phyloP scores from a whole-genome alignment of 2,797 vertebrate genomes.

The Anas bernieri region DNA sequence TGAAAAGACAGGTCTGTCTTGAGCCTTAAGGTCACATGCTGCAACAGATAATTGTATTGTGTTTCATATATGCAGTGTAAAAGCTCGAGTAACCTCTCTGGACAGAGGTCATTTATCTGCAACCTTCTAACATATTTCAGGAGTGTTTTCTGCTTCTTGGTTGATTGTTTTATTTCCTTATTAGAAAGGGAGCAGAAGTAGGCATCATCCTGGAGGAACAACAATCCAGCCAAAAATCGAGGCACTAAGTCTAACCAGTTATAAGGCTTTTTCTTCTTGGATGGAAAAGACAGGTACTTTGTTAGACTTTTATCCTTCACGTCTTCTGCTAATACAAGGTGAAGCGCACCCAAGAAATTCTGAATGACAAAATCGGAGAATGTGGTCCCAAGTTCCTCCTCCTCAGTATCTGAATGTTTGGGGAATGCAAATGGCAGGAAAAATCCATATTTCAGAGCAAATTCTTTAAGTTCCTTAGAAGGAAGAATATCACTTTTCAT shows the following conservation, averaged over 20 bases:
- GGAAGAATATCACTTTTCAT: constrained; percentile 50
- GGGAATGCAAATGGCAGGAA: constrained; percentile 55
- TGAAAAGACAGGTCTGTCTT: constrained; percentile 82
- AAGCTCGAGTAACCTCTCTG: constrained; percentile 84
- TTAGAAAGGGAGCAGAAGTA: constrained; percentile 53
- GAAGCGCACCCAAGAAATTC: constrained; percentile 84
- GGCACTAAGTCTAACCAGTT: constrained; percentile 86
- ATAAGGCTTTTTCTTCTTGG: constrained; percentile 83
- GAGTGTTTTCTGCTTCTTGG: constrained; percentile 80
- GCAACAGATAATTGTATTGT: constrained; percentile 59
- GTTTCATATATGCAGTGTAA: constrained; percentile 87
- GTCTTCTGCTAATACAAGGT: constrained; percentile 80
- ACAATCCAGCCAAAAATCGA: constrained; percentile 83
- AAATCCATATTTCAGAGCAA: constrained; percentile 78
- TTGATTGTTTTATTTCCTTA: not conserved
- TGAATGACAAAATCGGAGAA: constrained; percentile 86
- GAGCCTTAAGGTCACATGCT: constrained; percentile 79
- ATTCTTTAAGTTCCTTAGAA: constrained; percentile 71
- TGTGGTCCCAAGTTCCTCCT: constrained; percentile 35
- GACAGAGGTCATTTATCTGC: constrained; percentile 70
- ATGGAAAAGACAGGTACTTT: constrained; percentile 78
- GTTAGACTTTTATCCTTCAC: constrained; percentile 80
- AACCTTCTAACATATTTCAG: constrained; percentile 80
- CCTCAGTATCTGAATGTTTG: not conserved
- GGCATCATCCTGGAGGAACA: constrained; percentile 78